Evolutionary conservation across 1,140 invertebrate genomes (phyloP).

Genomic region (Harlomillsia oculata): DNA sequence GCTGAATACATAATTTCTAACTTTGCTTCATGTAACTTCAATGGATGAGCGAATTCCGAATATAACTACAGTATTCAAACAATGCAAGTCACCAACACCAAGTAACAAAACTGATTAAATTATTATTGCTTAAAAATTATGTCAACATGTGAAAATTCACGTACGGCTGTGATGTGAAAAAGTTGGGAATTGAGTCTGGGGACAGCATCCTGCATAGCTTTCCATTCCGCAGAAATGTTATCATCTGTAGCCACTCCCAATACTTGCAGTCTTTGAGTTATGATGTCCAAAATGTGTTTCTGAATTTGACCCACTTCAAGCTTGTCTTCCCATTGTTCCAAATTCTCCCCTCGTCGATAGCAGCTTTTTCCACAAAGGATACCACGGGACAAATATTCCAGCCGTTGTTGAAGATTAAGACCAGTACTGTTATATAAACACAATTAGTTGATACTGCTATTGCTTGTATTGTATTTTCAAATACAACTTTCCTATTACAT

Average conservation of each 20-base stretch:
- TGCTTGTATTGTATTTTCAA: not conserved
- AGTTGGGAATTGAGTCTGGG: slow-evolving; percentile 47
- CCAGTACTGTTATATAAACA: slow-evolving; percentile 45
- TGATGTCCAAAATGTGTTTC: slow-evolving; percentile 43
- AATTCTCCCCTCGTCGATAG: slow-evolving; percentile 65
- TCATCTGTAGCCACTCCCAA: slow-evolving; percentile 45
- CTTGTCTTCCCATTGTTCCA: slow-evolving; percentile 88
- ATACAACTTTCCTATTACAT: no score
- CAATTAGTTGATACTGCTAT: not conserved
- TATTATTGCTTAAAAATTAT: not conserved
- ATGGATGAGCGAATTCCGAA: slow-evolving; percentile 46
- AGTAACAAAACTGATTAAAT: no score
- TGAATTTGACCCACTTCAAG: slow-evolving; percentile 77
- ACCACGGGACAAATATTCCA: slow-evolving; percentile 86
- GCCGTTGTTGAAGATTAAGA: slow-evolving; percentile 51
- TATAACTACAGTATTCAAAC: slow-evolving; percentile 55
- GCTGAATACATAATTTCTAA: slow-evolving; percentile 49
- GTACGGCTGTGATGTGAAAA: slow-evolving; percentile 46
- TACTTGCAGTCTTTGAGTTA: slow-evolving; percentile 8
- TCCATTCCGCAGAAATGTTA: slow-evolving; percentile 42
- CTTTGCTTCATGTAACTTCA: slow-evolving; percentile 46
- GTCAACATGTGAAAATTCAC: slow-evolving; percentile 1
- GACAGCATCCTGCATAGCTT: slow-evolving; percentile 40
- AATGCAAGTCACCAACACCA: slow-evolving; percentile 28
- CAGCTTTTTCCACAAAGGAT: slow-evolving; percentile 84